Evolutionary conservation across 2,113 vertebrate genomes (phyloP), one percentile per base, ranked within the genome.

Genomic region (Amblyornis subalaris): DNA sequence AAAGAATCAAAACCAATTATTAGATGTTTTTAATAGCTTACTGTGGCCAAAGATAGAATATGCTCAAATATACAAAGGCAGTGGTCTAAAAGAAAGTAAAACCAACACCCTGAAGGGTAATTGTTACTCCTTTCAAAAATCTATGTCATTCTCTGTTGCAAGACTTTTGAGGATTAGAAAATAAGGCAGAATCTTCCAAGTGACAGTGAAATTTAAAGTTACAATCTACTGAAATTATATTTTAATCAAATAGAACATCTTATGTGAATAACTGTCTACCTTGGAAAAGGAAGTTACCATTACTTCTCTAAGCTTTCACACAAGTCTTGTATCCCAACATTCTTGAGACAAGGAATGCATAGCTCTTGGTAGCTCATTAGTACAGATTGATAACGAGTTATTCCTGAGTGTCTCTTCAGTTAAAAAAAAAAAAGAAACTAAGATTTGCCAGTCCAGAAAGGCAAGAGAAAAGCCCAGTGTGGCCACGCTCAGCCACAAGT

Each of bases 111-210:
- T 54, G 66, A 71, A 31, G 16, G 23, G 2, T 55, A 61, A 78
- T 25, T 85, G 47, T 31, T 54, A 24, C 12, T 66, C 38, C 42
- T 91, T 88, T 73, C 55, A 60, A 40, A 81, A 58, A 48, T 36
- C 26, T 45, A 8, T 48, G 24, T 64, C 62, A 21, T 10, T 67
- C 14, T 45, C 26, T 81, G 20, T 72, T 6, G 18, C 36, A 93
- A 69, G 26, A 61, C 51, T 45, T 69, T 40, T 31, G 11, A 70
- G 44, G n/a, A 62, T 13, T 29, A 78, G 24, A 71, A 90, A 92
- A 84, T 29, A 75, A 84, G 44, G 44, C 26, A 76, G 51, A 88
- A 61, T 70, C 66, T 66, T 88, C 35, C 35, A 89, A 89, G 8
- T 54, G 36, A 65, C 31, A 70, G 38, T 42, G 31, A 75, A 69